Percentiles rank a stretch among this genome's conserved stretches.
Evolutionary conservation across 2,888 invertebrate species (phyloP).

Genomic region (Thymelicus sylvestris): DNA sequence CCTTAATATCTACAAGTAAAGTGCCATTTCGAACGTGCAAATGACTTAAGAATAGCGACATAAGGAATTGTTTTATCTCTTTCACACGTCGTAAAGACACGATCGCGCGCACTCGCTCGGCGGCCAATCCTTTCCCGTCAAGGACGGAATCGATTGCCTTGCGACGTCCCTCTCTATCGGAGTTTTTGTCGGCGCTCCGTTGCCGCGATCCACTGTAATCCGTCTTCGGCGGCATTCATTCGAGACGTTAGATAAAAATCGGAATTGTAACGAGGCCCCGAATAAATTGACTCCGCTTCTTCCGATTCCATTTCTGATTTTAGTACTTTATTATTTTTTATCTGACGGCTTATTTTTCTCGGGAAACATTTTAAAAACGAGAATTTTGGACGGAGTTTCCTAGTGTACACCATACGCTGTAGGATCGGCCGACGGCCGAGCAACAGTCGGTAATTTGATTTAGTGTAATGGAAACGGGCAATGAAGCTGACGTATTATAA

Average conservation of each 20-base stretch:
- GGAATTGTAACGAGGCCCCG: conserved; percentile 71
- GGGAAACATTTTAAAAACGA: conserved; percentile 33
- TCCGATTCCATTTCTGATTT: conserved; percentile 66
- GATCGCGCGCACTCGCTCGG: conserved; percentile 71
- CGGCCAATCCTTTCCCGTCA: conserved; percentile 70
- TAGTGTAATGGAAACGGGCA: conserved; percentile 82
- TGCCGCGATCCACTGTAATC: conserved; percentile 73
- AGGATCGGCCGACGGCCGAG: conserved; percentile 55
- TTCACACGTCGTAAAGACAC: conserved; percentile 80
- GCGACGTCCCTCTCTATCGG: conserved; percentile 77
- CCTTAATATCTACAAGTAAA: conserved; percentile 76
- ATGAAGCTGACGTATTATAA: conserved; percentile 76
- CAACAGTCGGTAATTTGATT: conserved; percentile 72
- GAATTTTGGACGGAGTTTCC: conserved; percentile 3
- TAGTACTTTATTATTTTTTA: conserved; percentile 64
- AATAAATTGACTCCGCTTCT: conserved; percentile 72
- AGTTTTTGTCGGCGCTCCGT: conserved; percentile 70
- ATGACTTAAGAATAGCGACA: conserved; percentile 82
- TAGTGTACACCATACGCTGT: not conserved
- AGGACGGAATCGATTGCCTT: conserved; percentile 77
- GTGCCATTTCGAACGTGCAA: conserved; percentile 75
- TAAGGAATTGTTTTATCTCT: conserved; percentile 84
- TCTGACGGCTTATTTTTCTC: conserved; percentile 54
- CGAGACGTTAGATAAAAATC: conserved; percentile 76
- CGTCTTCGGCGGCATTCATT: conserved; percentile 77